Evolutionary conservation across 2,113 vertebrate genomes (phyloP), one percentile per base, ranked within the genome.

Genomic region (Thalassoma bifasciatum): DNA sequence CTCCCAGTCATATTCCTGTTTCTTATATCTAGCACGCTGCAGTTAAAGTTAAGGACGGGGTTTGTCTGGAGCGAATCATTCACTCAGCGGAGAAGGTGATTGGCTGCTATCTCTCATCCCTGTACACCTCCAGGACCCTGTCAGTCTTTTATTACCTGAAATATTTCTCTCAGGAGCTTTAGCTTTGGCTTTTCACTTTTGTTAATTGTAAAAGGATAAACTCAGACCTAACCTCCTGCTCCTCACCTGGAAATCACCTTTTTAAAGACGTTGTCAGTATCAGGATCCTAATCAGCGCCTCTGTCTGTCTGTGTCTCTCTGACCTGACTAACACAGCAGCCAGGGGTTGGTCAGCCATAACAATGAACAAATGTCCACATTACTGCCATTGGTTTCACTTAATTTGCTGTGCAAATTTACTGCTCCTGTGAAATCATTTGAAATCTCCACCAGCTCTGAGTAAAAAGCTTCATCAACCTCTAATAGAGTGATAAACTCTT

Each of bases 301-400:
- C 44, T 44, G 2, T 38, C 44, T 44, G 2, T 38, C 4, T 9
- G 30, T 38, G 37, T 66, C 26, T 34, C 42, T 21, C 59, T 80
- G 64, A 80, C 63, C 56, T 21, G 46, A 66, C 46, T 21, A 38
- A 63, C 51, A 49, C 22, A 47, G 5, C 7, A 22, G 26, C 58
- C 22, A 51, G 3, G 3, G 64, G 79, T 70, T 58, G 34, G 44
- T 81, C 49, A 66, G 23, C 51, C 50, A 9, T 26, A 42, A 69
- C 26, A n/a, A 44, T 63, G 12, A 50, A 78, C 54, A 46, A 46
- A 19, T 16, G 44, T 46, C 44, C 44, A 16, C 17, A 16, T 46
- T 46, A 46, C 19, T 46, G 44, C 13, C 14, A 46, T 46, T 19
- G 7, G 42, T 46, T 46, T 46, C 44, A 46, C 44, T 46, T 46